Base-by-base conservation (phyloP, 2,797 vertebrate genomes). In the Potorous gilbertii region DNA sequence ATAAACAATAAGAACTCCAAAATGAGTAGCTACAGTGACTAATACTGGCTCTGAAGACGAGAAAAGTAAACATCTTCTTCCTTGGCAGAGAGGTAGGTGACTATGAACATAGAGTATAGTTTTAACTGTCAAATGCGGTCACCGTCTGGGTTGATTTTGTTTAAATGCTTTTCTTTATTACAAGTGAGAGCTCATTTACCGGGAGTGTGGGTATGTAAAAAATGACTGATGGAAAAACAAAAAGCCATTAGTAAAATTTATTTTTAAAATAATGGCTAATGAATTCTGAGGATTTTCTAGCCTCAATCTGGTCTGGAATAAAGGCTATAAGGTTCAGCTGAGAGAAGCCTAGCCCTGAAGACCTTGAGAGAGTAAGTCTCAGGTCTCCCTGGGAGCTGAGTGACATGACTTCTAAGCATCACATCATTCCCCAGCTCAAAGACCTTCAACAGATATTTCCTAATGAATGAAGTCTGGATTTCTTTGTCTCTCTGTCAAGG, bases 401-500 rank as follows among this genome's bases (percentile, higher is more conserved):
- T 50, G 74, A 46, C 40, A 81, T 46, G 8, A 81, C 74, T 8
- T 40, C n/a, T 40, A 27, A 87, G 90, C 57, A 92, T 93, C 55
- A 14, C 55, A 10, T 90, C 27, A n/a, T 56, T n/a, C 62, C 56
- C 81, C 56, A 91, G 62, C n/a, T 24, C 87, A 13, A 21, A 40
- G 50, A 46, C 34, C 28, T 24, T 5, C 50, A 29, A 56, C 0
- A 10, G 54, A 0, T 13, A n/a, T 55, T 40, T 94, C 50, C 94
- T 18, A 5, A 56, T 62, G 56, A 8, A 46, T 21, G 34, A 50
- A 3, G 21, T 54, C 52, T 62, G 52, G 54, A 46, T 90, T 66
- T 56, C 81, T 90, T 92, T 4, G 21, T 95, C 55, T 62, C 54
- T 28, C 94, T 54, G 91, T 91, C 87, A 18, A n/a, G 91, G 55